Base-by-base conservation (phyloP, 2,888 invertebrate species). In the Cabera pusaria region DNA sequence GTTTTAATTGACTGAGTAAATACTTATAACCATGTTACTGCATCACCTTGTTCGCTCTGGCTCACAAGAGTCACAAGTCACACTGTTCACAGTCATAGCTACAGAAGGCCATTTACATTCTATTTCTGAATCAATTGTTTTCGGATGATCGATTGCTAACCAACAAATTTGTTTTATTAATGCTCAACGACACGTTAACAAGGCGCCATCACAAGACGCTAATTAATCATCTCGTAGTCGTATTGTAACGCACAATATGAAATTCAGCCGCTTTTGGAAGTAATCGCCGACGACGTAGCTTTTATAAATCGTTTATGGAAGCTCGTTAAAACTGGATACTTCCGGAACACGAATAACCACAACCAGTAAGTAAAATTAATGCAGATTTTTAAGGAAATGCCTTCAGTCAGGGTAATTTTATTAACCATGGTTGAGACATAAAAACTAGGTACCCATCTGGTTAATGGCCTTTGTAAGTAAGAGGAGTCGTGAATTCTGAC, bases 101-200 rank as follows among this genome's bases (percentile, higher is more conserved):
- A n/a, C 7, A 26, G 31, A 32, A 67, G 73, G 71, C 51, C 67
- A 59, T 53, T 57, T 49, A 55, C 64, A 67, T 67, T 74, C 64
- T 65, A 67, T 63, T 70, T 27, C 35, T 29, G 33, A 44, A 47
- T 27, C 44, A 44, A 47, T 45, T 52, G 49, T 44, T 45, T 43
- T 37, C 44, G 26, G 46, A 51, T 51, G 48, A 50, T 63, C 52
- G 56, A 58, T 58, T 49, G 49, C 51, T 44, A 56, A 52, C 42
- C 39, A 51, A 46, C 41, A 31, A 50, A 38, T 36, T 32, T 40
- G 44, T 39, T 37, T 37, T 44, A 43, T 42, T 38, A 31, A 22
- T 27, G 28, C 32, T 33, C 16, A 34, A 20, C 32, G 10, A 26
- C 18, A 34, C 20, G 6, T 7, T 14, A 33, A 38, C 25, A 25